Evolutionary conservation across 2,888 invertebrate species (phyloP), one percentile per base, ranked within the genome.

Genomic region (Digitonthophagus gazella): DNA sequence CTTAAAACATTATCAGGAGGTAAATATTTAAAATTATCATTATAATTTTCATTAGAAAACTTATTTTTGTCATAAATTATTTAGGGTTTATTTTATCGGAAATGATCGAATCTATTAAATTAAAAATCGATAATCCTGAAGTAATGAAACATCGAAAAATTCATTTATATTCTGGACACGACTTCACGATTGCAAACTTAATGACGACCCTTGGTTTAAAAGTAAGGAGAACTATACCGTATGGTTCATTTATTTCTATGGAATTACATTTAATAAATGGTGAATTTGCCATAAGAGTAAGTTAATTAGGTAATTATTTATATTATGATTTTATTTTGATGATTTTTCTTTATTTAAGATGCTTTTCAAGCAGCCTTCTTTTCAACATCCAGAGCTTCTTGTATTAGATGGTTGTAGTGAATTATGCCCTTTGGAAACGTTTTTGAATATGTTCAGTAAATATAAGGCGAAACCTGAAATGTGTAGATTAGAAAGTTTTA

Each of bases 101-200:
- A 19, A 70, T 70, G 0, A 63, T 65, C 5, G 67, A 67, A 15
- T 58, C 67, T 11, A 70, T 67, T 0, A n/a, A 54, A 15, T 55
- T 28, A 3, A 70, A 70, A 57, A n/a, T 70, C 20, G 20, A 66
- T 3, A 58, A 58, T 16, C 58, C 54, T 6, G 56, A 28, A 2
- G 18, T 28, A 2, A 58, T 65, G 20, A 70, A 28, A 18, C 11
- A 61, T n/a, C 54, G 67, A 8, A 78, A 78, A 69, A 71, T 79
- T 11, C 72, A 75, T 66, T 71, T 79, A 14, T 85, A 83, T 74
- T 82, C 85, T 11, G 85, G 83, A 1, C 88, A 88, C 75, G 87
- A 88, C 74, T 83, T 84, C 0, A 87, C 86, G 5, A 77, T 88
- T 3, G 82, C 84, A 0, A 78, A 84, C 11, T 67, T 87, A 15